phyloP scores from a whole-genome alignment of 2,888 invertebrate genomes.

The Campoletis raptor region DNA sequence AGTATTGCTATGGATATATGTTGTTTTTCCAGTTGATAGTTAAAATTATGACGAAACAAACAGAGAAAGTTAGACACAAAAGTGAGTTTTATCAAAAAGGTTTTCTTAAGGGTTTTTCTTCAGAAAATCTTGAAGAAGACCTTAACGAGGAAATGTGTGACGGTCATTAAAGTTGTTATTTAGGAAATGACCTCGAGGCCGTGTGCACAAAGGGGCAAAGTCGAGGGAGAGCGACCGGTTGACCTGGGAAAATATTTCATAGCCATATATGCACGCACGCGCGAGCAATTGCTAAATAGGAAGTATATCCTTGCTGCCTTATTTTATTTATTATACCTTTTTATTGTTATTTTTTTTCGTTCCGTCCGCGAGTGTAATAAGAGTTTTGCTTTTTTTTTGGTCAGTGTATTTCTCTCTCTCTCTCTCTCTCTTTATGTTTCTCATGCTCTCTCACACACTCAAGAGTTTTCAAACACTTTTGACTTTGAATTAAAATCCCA shows the following conservation, averaged over 20 bases:
- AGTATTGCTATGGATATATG: background rate
- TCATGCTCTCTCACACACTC: slow-evolving; percentile 52
- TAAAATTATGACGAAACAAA: background rate
- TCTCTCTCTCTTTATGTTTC: background rate
- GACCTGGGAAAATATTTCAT: slow-evolving; percentile 66
- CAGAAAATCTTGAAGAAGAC: slow-evolving; percentile 2
- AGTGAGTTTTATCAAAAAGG: background rate
- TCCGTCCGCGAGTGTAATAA: slow-evolving; percentile 17
- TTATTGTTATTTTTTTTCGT: background rate
- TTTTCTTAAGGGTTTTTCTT: background rate
- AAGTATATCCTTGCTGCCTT: slow-evolving; percentile 71
- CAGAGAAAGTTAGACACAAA: background rate
- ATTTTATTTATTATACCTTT: background rate
- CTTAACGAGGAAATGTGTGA: slow-evolving; percentile 32
- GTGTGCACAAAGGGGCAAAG: slow-evolving; percentile 42
- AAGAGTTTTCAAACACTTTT: slow-evolving; percentile 33
- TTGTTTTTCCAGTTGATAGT: background rate
- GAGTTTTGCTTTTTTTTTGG: background rate
- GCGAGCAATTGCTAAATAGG: slow-evolving; percentile 71
- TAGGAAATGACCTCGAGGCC: slow-evolving; percentile 65
- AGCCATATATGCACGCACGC: slow-evolving; percentile 72
- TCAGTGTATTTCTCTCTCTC: slow-evolving; percentile 51
- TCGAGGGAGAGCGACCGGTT: slow-evolving; percentile 64
- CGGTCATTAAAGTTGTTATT: slow-evolving; percentile 61
- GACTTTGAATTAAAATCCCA: slow-evolving; percentile 78